phyloP scores from a whole-genome alignment of 2,888 invertebrate species.

The Apamea monoglypha region DNA sequence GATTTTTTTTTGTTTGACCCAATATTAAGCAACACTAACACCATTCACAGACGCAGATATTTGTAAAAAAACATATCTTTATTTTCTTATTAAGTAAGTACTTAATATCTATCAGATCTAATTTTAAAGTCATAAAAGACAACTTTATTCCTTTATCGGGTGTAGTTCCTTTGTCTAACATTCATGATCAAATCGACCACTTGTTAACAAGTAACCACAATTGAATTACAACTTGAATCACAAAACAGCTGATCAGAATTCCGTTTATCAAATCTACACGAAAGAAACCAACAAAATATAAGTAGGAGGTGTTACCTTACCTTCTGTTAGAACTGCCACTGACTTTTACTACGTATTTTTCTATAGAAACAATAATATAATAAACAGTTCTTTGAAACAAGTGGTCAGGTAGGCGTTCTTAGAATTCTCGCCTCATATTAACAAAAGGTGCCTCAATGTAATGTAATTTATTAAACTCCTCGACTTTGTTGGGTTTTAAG shows the following conservation, averaged over 20 bases:
- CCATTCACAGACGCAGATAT: not conserved
- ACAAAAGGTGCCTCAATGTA: conserved; percentile 48
- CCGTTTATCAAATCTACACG: conserved; percentile 7
- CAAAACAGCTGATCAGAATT: conserved; percentile 33
- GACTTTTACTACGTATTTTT: conserved; percentile 52
- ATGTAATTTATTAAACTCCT: conserved; percentile 32
- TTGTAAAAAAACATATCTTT: not conserved
- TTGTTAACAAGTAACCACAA: conserved; percentile 5
- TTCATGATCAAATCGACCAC: not conserved
- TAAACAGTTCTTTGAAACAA: conserved; percentile 57
- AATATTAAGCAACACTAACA: not conserved
- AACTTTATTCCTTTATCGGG: not conserved
- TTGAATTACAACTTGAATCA: conserved; percentile 23
- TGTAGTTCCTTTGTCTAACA: not conserved
- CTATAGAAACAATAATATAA: conserved; percentile 60
- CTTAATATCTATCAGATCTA: not conserved
- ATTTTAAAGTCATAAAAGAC: not conserved
- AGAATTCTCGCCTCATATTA: conserved; percentile 60
- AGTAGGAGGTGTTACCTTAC: not conserved
- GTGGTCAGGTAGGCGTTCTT: conserved; percentile 62
- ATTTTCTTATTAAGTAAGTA: not conserved
- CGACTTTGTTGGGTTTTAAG: conserved; percentile 30
- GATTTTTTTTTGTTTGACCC: not conserved
- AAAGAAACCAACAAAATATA: not conserved
- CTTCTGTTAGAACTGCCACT: conserved; percentile 17